Base-by-base conservation (phyloP, 2,888 invertebrate species). In the Zygaena filipendulae region DNA sequence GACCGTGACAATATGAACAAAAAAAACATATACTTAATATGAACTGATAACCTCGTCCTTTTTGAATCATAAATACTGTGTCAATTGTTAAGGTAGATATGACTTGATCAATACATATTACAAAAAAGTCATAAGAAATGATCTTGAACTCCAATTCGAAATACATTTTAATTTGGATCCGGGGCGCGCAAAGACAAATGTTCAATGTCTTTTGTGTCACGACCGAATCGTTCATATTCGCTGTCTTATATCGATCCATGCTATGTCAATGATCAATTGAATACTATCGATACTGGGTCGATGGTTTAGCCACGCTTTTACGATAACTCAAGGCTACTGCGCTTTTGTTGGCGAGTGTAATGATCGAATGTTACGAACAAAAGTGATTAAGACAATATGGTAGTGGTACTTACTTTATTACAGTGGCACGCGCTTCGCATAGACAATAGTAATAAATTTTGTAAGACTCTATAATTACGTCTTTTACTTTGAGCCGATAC, bases 171-270 rank as follows among this genome's bases (percentile, higher is more conserved):
- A n/a, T n/a, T n/a, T n/a, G n/a, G n/a, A n/a, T n/a, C 66, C 71
- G 66, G 69, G 57, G 59, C 47, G 50, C 40, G 48, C 54, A 60
- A 55, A 69, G 62, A 69, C 63, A 71, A 50, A 51, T 38, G 36
- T 35, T 43, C 77, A 74, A 74, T 75, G 74, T 51, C 74, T 47
- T 54, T 53, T 49, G 31, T 26, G 52, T 60, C 75, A 75, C 77
- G 77, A 71, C 44, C 45, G 47, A 48, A 61, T 59, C 60, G 55
- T 58, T 59, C 57, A 54, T 55, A 47, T 57, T 59, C 51, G 49
- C 44, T 41, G 50, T 43, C 49, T 50, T 45, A 52, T 42, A 47
- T 39, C 41, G 37, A 45, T 40, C 45, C 54, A 55, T 59, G 51
- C 47, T 43, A 47, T 49, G 56, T 54, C 58, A 57, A 56, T 54